phyloP scores from a whole-genome alignment of 1,140 invertebrate species.

The Bombus breviceps region DNA sequence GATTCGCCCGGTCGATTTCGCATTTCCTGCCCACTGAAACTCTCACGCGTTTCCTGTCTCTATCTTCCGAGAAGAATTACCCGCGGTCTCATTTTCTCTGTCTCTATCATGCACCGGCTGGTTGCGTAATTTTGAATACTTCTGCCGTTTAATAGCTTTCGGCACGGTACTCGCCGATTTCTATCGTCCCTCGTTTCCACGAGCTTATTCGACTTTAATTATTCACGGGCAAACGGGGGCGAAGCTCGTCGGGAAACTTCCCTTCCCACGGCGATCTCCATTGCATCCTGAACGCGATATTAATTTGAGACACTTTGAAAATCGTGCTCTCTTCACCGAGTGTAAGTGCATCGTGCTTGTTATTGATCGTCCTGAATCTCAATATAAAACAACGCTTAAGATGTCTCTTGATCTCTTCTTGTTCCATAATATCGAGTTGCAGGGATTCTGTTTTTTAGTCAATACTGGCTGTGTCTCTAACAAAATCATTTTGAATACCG shows the following conservation, averaged over 20 bases:
- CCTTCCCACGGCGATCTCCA: neutral
- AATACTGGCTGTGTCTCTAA: no score
- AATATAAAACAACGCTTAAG: neutral
- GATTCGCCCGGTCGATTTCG: slow-evolving; percentile 18
- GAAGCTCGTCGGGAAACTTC: neutral
- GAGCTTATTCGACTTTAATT: slow-evolving; percentile 15
- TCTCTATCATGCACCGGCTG: neutral
- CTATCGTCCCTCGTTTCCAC: neutral
- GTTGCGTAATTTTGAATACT: slow-evolving; percentile 19
- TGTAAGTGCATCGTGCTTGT: neutral
- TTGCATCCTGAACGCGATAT: neutral
- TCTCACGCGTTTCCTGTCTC: neutral
- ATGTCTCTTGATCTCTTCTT: neutral
- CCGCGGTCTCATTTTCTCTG: neutral
- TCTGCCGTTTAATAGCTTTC: slow-evolving; percentile 14
- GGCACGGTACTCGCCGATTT: neutral
- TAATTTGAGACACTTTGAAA: slow-evolving; percentile 1
- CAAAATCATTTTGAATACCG: no score
- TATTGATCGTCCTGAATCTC: neutral
- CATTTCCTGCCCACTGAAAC: neutral
- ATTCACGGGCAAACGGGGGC: neutral
- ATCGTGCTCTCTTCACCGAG: neutral
- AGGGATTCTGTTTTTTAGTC: no score
- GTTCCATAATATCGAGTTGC: no score
- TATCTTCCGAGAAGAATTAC: neutral